Percentiles rank a stretch among this genome's conserved stretches.
Conservation (phyloP, 2,888 invertebrate species). For the Pterobdella sp. region DNA sequence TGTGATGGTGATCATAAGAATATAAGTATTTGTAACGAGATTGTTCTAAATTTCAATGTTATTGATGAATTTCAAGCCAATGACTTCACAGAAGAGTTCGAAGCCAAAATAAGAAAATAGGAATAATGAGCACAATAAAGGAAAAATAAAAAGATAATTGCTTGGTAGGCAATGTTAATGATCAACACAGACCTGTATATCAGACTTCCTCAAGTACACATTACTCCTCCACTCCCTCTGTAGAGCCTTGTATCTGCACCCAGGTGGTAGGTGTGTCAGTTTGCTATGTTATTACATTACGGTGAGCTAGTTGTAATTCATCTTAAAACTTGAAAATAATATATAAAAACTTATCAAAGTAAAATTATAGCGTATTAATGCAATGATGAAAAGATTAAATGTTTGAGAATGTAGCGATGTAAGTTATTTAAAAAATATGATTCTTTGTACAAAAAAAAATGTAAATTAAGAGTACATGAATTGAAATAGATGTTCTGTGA, state of each 20-base stretch:
- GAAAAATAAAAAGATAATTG: not conserved
- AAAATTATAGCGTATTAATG: too few species aligned
- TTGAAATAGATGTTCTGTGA: too few species aligned
- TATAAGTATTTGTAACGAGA: not conserved
- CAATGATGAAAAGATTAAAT: too few species aligned
- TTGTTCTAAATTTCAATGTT: not conserved
- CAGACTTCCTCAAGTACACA: constrained; percentile 72
- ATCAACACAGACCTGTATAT: constrained; percentile 47
- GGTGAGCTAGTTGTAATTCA: too few species aligned
- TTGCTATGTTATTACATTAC: too few species aligned
- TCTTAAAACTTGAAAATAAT: too few species aligned
- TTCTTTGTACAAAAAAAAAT: too few species aligned
- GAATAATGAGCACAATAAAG: not conserved
- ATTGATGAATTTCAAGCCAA: not conserved
- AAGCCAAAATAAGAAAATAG: not conserved
- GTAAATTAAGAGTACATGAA: too few species aligned
- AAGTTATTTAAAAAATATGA: too few species aligned
- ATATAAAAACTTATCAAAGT: too few species aligned
- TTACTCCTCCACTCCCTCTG: constrained; percentile 97
- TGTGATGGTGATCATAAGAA: constrained; percentile 47
- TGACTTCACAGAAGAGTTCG: not conserved
- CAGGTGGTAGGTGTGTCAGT: too few species aligned
- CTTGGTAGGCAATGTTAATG: not conserved
- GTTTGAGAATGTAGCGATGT: too few species aligned
- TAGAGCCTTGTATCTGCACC: constrained; percentile 99